Percentiles rank a stretch among this genome's conserved stretches.
Evolutionary conservation across 1,140 invertebrate species (phyloP).

Genomic region (Platyura marginata): DNA sequence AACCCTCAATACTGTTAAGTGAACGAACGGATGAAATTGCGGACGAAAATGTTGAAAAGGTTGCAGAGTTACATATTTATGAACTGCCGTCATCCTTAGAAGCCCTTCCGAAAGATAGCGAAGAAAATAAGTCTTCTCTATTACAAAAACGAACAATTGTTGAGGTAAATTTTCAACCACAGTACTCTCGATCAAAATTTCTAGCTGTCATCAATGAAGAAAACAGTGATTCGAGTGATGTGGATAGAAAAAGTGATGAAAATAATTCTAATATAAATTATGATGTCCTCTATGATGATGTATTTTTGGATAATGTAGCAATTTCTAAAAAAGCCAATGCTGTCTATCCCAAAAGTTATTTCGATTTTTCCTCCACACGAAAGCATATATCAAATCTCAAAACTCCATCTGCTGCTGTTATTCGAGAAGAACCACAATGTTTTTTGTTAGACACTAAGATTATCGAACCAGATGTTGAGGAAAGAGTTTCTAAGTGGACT

Average conservation of each 20-base stretch:
- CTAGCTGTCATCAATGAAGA: conserved; percentile 43
- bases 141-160: conserved; percentile 29
- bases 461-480: conserved; percentile 14
- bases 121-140: conserved; percentile 9
- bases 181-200: conserved; percentile 30
- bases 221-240: conserved; percentile 28
- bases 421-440: conserved; percentile 15
- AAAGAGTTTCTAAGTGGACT: conserved; percentile 13
- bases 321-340: conserved; percentile 10
- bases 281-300: not conserved
- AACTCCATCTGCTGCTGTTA: not conserved
- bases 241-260: conserved; percentile 11
- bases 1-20: not conserved
- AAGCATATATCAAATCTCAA: conserved; percentile 1
- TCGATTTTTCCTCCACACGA: conserved; percentile 14
- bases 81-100: not conserved
- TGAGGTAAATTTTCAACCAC: conserved; percentile 32
- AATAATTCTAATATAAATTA: too few relatives aligned
- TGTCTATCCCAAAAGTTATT: conserved; percentile 14
- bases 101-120: not conserved
- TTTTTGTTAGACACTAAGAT: conserved; percentile 16
- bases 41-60: not conserved
- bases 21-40: not conserved
- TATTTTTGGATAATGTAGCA: conserved; percentile 1
- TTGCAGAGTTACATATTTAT: not conserved